A percentile compares a stretch with the other conserved stretches of the same genome.
These are phyloP conservation scores for Drosophila repleta DNA, from an alignment of 1,140 invertebrate species.

Conservation along the genomic window DNA sequence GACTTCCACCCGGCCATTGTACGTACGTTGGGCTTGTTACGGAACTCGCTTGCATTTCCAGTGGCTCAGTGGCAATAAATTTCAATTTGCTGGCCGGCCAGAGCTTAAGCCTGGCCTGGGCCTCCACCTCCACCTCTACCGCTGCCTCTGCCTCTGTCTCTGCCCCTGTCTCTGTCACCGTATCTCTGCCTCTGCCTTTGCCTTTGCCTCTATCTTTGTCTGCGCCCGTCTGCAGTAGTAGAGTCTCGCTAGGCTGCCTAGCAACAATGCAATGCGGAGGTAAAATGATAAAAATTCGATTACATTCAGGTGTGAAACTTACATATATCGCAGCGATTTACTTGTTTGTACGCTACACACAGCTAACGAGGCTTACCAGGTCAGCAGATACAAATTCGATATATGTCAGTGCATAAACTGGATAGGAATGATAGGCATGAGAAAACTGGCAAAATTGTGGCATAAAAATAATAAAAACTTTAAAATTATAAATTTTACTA, in stretches of 20 bases:
- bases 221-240: background rate
- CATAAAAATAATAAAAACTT: no score
- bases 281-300: slow-evolving; percentile 82
- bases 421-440: no score
- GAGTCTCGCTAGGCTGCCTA: slow-evolving; percentile 49
- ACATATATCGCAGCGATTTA: slow-evolving; percentile 74
- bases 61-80: slow-evolving; percentile 79
- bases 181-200: background rate
- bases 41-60: slow-evolving; percentile 68
- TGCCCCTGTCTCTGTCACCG: background rate
- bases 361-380: slow-evolving; percentile 35
- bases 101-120: slow-evolving; percentile 7
- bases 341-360: slow-evolving; percentile 67
- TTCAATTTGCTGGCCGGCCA: slow-evolving; percentile 72
- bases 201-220: background rate
- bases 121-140: background rate
- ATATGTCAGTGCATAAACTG: no score
- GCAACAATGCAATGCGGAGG: slow-evolving; percentile 80
- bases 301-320: slow-evolving; percentile 81
- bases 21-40: slow-evolving; percentile 18
- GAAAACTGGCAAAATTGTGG: no score
- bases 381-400: background rate
- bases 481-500: no score
- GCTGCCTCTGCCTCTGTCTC: background rate
- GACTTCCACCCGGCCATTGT: background rate